phyloP scores from a whole-genome alignment of 1,140 invertebrate genomes.

The Metopolophium dirhodum region DNA sequence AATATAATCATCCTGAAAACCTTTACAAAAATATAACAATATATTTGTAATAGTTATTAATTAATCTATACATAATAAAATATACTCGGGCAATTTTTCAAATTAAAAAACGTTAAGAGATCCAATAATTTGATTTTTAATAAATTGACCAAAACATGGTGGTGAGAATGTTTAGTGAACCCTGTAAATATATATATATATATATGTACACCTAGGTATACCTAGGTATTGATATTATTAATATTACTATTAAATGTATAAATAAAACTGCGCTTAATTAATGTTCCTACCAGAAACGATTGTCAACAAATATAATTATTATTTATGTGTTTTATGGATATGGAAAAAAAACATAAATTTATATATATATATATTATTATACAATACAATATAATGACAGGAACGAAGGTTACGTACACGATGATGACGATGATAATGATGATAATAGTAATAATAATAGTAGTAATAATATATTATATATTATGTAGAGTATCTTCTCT shows the following conservation, averaged over 20 bases:
- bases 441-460: not conserved
- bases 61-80: not conserved
- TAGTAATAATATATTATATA: constrained; percentile 22
- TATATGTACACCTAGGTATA: too few relatives aligned
- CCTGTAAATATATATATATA: not conserved
- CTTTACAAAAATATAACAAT: too few relatives aligned
- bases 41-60: not conserved
- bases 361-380: not conserved
- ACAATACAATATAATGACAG: constrained; percentile 33
- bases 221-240: not conserved
- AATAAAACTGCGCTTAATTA: not conserved
- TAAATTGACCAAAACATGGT: too few relatives aligned
- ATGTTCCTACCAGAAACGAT: constrained; percentile 6
- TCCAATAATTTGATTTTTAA: not conserved
- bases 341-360: constrained; percentile 4
- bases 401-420: constrained; percentile 26
- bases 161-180: too few relatives aligned
- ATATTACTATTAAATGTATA: constrained; percentile 12
- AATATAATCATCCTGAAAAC: too few relatives aligned
- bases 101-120: not conserved
- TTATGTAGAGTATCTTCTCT: constrained; percentile 15
- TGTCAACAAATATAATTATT: constrained; percentile 33
- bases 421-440: not conserved
- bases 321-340: constrained; percentile 3
- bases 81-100: not conserved